Base-by-base conservation (phyloP, 2,888 invertebrate genomes). In the Philopedon plagiatum region DNA sequence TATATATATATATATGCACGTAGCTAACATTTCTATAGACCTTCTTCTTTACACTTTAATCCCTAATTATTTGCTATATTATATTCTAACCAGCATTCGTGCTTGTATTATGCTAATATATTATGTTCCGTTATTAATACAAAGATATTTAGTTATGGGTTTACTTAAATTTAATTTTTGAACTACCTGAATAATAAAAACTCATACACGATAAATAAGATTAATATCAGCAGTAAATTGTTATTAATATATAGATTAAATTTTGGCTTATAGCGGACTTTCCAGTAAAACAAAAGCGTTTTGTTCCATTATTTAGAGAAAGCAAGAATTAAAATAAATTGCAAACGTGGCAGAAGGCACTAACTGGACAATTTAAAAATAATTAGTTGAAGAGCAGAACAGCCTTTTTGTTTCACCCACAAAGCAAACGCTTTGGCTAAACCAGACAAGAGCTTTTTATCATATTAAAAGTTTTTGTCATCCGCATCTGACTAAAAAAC, bases 351-450 rank as follows among this genome's bases (percentile, higher is more conserved):
- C 73, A 63, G 68, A 64, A 61, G 63, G 62, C 62, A 68, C 71
- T 56, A 62, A 66, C 60, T 58, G 73, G 73, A 73, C 73, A 73
- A 73, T 73, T 73, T 73, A 73, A 73, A 73, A 73, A 73, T 73
- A 73, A 73, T 73, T 73, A 73, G 73, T 69, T 68, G 54, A 58
- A 73, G 67, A 64, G 68, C 64, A 49, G 73, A 62, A 64, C 58
- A 46, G 49, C 51, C 41, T 63, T 68, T 73, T 73, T 73, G 57
- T 68, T 57, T 46, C 58, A 23, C 29, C 41, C 67, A 67, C 44
- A 67, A 62, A 56, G 58, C 44, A 61, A 62, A 72, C 64, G 70
- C 63, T 70, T 51, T 49, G 44, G 37, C 70, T 46, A 63, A 67
- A 71, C 62, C 57, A 62, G 73, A 73, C 73, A 54, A 69, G 73